These are phyloP conservation scores for Nannobrachium achirus DNA, from an alignment of 2,113 vertebrate species.

Conservation along the genomic window DNA sequence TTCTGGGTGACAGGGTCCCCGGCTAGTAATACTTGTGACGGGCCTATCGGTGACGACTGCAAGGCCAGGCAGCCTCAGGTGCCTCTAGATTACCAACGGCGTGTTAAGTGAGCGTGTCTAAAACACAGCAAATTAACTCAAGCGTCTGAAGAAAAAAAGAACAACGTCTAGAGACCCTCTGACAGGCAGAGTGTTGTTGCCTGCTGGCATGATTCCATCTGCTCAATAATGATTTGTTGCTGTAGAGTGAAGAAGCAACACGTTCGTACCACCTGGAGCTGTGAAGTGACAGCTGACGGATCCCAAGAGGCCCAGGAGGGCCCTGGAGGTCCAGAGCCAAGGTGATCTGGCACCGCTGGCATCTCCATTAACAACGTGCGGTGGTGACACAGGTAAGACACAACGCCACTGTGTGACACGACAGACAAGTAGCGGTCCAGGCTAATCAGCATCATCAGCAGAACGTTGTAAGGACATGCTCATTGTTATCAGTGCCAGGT, in stretches of 20 bases:
- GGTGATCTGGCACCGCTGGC: constrained; percentile 30
- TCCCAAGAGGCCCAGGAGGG: constrained; percentile 1
- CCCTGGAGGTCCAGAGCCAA: constrained; percentile 33
- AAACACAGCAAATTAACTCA: constrained; percentile 56
- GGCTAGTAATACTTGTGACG: too few relatives aligned
- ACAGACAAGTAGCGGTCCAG: constrained; percentile 6
- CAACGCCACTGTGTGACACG: background rate
- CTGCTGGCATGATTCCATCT: constrained; percentile 56
- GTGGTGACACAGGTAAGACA: constrained; percentile 30
- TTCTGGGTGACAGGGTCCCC: too few relatives aligned
- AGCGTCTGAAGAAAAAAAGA: constrained; percentile 53
- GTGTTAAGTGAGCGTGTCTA: constrained; percentile 6
- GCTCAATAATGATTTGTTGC: constrained; percentile 55
- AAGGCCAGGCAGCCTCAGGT: too few relatives aligned
- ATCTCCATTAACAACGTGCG: constrained; percentile 23
- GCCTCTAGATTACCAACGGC: too few relatives aligned
- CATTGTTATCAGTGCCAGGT: background rate
- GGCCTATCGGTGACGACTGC: too few relatives aligned
- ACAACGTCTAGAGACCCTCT: constrained; percentile 46
- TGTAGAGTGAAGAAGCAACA: constrained; percentile 36
- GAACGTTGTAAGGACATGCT: constrained; percentile 1
- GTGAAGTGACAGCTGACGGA: constrained; percentile 1
- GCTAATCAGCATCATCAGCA: constrained; percentile 25
- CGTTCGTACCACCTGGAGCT: constrained; percentile 59
- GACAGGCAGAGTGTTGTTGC: constrained; percentile 41